phyloP scores from a whole-genome alignment of 2,888 invertebrate genomes.

The Arrhopalites spinosus region DNA sequence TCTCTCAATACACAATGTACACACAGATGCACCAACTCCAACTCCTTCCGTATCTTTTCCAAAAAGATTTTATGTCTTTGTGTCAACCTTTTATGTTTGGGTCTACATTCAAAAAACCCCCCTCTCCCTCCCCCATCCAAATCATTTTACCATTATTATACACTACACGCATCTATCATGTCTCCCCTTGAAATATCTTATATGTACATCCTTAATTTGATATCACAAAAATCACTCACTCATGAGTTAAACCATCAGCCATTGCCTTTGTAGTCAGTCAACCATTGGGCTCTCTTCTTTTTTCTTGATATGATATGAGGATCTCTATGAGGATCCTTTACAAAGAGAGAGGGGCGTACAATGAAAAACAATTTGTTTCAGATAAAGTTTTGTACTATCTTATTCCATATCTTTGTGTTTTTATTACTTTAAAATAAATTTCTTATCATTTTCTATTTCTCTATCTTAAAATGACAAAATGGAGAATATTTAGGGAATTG shows the following conservation, averaged over 20 bases:
- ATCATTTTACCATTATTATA: background rate
- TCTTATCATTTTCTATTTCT: too few species aligned
- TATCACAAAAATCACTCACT: background rate
- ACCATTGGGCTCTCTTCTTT: background rate
- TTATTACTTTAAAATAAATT: too few species aligned
- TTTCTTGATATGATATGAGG: too few species aligned
- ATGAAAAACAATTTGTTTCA: too few species aligned
- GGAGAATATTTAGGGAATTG: too few species aligned
- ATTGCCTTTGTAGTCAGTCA: background rate
- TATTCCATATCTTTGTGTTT: too few species aligned
- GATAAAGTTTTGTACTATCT: too few species aligned
- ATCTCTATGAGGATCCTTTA: too few species aligned
- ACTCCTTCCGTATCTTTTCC: background rate
- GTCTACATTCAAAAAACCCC: background rate
- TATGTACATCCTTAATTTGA: background rate
- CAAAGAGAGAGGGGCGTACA: too few species aligned
- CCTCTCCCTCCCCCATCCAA: background rate
- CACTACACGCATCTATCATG: background rate
- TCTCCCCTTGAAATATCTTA: too few species aligned
- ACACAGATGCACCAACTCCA: background rate
- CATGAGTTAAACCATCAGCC: background rate
- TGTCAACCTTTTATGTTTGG: background rate
- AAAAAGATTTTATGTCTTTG: constrained; percentile 11
- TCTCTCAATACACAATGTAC: too few species aligned
- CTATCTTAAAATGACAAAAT: too few species aligned